Percentiles rank a stretch among this genome's conserved stretches.
Evolutionary conservation across 2,113 vertebrate species (phyloP).

Genomic region (Mohoua ochrocephala): DNA sequence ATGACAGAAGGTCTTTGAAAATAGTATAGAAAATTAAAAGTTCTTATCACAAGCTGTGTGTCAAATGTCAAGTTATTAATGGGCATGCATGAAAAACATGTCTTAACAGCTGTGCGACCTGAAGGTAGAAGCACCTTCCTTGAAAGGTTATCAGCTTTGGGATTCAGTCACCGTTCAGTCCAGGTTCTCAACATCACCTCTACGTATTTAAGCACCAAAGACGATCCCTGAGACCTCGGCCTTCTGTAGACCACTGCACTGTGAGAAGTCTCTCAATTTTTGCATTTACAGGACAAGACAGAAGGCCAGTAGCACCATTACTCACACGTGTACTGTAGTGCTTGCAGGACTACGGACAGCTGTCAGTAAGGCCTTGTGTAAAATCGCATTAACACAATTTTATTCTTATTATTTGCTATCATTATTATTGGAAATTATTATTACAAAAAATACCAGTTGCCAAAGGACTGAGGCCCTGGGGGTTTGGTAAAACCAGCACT

Average conservation of each 20-base stretch:
- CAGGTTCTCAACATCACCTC: neutral
- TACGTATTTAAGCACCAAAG: neutral
- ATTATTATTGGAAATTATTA: neutral
- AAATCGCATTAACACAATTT: neutral
- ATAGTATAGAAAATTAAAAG: neutral
- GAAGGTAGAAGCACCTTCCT: neutral
- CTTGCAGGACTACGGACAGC: neutral
- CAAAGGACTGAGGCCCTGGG: neutral
- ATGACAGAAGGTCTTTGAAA: neutral
- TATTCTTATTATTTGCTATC: neutral
- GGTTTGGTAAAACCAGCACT: neutral
- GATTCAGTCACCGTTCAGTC: neutral
- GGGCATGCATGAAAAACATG: neutral
- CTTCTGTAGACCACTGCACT: neutral
- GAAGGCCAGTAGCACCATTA: neutral
- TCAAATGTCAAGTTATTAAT: neutral
- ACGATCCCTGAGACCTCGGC: neutral
- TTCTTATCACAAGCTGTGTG: neutral
- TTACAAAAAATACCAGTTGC: neutral
- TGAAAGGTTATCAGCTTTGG: neutral
- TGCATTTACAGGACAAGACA: neutral
- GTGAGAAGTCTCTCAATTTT: neutral
- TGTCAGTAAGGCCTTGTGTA: neutral
- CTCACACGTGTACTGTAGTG: accelerated
- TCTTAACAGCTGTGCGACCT: neutral